These are phyloP conservation scores for Teinopalpus imperialis DNA, from an alignment of 2,888 invertebrate genomes.

Conservation along the genomic window DNA sequence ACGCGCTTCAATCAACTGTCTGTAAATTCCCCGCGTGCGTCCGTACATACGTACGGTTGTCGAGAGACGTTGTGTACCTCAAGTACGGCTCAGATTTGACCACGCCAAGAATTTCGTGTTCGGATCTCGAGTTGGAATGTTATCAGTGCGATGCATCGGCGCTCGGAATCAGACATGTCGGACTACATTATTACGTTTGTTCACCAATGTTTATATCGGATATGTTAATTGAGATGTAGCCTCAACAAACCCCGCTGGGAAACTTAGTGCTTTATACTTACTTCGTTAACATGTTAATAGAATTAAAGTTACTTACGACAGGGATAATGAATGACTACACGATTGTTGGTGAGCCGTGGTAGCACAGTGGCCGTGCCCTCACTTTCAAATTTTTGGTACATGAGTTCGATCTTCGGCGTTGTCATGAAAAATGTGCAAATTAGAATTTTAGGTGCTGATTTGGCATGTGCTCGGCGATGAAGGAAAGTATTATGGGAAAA, in stretches of 20 bases:
- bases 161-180: conserved; percentile 62
- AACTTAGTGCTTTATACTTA: conserved; percentile 18
- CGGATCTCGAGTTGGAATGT: conserved; percentile 74
- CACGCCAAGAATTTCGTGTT: conserved; percentile 73
- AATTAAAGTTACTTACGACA: conserved; percentile 35
- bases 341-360: too few species aligned
- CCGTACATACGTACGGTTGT: conserved; percentile 44
- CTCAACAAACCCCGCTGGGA: conserved; percentile 31
- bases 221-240: conserved; percentile 58
- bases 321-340: too few species aligned
- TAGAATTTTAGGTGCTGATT: too few species aligned
- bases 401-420: too few species aligned
- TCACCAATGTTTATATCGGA: conserved; percentile 65
- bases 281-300: conserved; percentile 25
- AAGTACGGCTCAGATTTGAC: conserved; percentile 60
- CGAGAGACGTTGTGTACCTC: conserved; percentile 50
- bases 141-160: conserved; percentile 72
- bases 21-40: conserved; percentile 67
- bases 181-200: conserved; percentile 60
- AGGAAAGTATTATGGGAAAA: too few species aligned
- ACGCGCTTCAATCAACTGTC: conserved; percentile 68
- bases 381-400: too few species aligned
- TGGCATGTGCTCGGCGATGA: too few species aligned
- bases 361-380: too few species aligned
- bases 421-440: too few species aligned